Evolutionary conservation across 1,140 invertebrate genomes (phyloP), one percentile per base, ranked within the genome.

Genomic region (Geopemphigus sp.): DNA sequence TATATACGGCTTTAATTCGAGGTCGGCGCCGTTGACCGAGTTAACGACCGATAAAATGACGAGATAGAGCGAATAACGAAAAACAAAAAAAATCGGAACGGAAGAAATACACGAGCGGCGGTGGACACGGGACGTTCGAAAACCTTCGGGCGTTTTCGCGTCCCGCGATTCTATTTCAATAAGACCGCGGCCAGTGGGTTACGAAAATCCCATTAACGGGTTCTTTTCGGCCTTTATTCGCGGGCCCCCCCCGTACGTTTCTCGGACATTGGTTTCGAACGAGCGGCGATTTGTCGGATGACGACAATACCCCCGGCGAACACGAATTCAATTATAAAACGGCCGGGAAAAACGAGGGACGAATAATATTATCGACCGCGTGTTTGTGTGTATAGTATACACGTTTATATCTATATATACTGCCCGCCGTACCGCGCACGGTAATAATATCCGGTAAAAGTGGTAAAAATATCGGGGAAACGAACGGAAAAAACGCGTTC

Each of bases 261-360:
- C 12, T 6, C 17, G 15, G 2, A 53, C 47, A 70, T 22, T 4
- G 39, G n/a, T 19, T 68, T 47, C 0, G 22, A 47, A 47, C 39
- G 32, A 17, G 26, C 19, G 15, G 15, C 47, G 73, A 76, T 76
- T 76, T 76, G 56, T 47, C 24, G 57, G 73, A 76, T 22, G n/a
- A 59, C 19, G n/a, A n/a, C n/a, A n/a, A n/a, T n/a, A 45, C 45
- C 14, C n/a, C n/a, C n/a, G n/a, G n/a, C 17, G n/a, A 63, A 76
- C 22, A 24, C 12, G 66, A 70, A 70, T 70, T 70, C n/a, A 53
- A 53, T 70, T 53, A 70, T n/a, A 70, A 53, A n/a, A 45, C 39
- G 39, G 26, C 29, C 19, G 2, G 19, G 26, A 11, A n/a, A n/a
- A 19, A 22, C 3, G 26, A 53, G 24, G 22, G 12, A 45, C 47